Evolutionary conservation across 53 echinoderm and acorn worm genomes (phyloP), one percentile per base, ranked within the genome.

Genomic region (Apostichopus leukothele): DNA sequence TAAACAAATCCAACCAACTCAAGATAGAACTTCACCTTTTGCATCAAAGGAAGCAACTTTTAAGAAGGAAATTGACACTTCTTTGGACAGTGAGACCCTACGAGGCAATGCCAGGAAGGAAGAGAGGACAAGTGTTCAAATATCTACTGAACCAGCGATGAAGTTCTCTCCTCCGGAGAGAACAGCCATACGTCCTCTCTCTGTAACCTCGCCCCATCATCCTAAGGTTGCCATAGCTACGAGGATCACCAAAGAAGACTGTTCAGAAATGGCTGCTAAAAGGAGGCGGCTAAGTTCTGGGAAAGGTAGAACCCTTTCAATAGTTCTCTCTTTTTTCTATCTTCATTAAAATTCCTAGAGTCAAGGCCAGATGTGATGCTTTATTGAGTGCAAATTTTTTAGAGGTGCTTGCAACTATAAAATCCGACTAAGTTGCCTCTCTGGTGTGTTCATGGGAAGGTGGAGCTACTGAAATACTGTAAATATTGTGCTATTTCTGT

Each of bases 241-340:
- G 18, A 90, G 90, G 50, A 90, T 90, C 59, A 74, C 86, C 59
- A 92, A 86, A 77, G 89, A 89, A 23, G 89, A 89, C 9, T 87
- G 89, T 20, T 75, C 51, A 9, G 59, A 57, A 21, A 80, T 18
- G 60, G 81, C 89, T 51, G 89, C 91, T 19, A 93, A 93, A 50
- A 86, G 93, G 57, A 89, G 93, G 78, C 63, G 93, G 19, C 76
- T 91, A 18, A 26, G 74, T 81, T 91, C 93, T 13, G 83, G 83
- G 73, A 52, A 75, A 91, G 89, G 91, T 91, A 18, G 57, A 57
- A 57, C 0, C 57, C 5, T 57, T 57, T 57, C 10, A 57, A 57
- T 57, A 57, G 57, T 57, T 57, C 57, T 55, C 6, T 23, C 23
- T 23, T 23, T 23, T 23, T 23, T 23, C 23, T 23, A 23, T 27